phyloP scores from a whole-genome alignment of 1,140 invertebrate species.

The Mizuhopecten yessoensis region DNA sequence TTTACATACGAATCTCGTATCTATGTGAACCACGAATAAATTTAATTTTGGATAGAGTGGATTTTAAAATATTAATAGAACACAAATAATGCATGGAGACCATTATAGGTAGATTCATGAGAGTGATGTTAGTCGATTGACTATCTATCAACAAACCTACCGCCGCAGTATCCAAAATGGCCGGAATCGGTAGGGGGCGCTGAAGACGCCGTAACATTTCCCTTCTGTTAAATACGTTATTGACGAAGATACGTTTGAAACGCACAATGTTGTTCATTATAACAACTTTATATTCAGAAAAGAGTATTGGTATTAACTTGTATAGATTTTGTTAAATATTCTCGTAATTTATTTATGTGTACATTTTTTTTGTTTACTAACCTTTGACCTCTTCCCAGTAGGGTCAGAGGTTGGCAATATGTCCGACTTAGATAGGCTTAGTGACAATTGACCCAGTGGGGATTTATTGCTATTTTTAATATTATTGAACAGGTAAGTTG shows the following conservation, averaged over 20 bases:
- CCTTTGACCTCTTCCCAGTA: not conserved
- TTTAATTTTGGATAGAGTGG: not conserved
- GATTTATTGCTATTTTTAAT: too few species aligned
- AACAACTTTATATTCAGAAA: not conserved
- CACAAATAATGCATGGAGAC: not conserved
- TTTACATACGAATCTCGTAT: not conserved
- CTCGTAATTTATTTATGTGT: conserved; percentile 3
- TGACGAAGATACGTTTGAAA: not conserved
- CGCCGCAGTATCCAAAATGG: conserved; percentile 56
- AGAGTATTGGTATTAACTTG: not conserved
- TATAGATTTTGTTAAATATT: not conserved
- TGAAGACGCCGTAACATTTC: conserved; percentile 13
- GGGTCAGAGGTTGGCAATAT: not conserved
- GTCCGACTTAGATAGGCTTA: not conserved
- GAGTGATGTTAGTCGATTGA: not conserved
- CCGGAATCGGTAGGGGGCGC: conserved; percentile 58
- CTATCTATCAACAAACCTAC: conserved; percentile 41
- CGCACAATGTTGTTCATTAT: not conserved
- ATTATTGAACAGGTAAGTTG: too few species aligned
- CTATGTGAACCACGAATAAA: not conserved
- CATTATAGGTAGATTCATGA: not conserved
- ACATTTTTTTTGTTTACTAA: conserved; percentile 35
- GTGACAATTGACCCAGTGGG: too few species aligned
- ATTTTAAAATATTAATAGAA: not conserved
- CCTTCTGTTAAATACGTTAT: conserved; percentile 9